Evolutionary conservation across 2,797 vertebrate species (phyloP), one percentile per base, ranked within the genome.

Genomic region (Adrianichthys oophorus): DNA sequence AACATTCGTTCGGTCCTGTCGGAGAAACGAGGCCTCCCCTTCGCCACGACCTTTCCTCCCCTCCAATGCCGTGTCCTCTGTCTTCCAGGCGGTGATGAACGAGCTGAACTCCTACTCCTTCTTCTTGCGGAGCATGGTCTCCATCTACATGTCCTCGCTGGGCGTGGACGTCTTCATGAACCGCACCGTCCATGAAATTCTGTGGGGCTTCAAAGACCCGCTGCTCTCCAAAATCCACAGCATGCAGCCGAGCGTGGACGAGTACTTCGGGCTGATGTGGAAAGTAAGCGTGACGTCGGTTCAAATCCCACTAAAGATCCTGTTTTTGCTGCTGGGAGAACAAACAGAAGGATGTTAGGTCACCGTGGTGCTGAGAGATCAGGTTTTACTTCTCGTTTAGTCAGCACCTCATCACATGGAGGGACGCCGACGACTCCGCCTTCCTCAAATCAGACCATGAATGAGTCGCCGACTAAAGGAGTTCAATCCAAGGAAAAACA

Each of bases 121-220:
- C 64, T 0, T 88, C 16, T 15, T 93, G 47, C 78, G 88, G 41
- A 47, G 80, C 1, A 0, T 82, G 0, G 74, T 94, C 5, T 93
- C 92, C 26, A 48, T 92, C 5, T 90, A 73, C 59, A 65, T 91
- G 24, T 83, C 70, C 8, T 57, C 59, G 32, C 44, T 90, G 43
- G 90, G 91, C 1, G 5, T 89, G 0, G 80, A 85, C 0, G 0
- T 93, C 21, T 94, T 94, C 69, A 82, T 91, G 68, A 89, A 79
- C 0, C 87, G 84, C 54, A 91, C 90, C 0, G 88, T 94, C 42
- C 89, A 94, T 5, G 92, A 94, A 78, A 24, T 92, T 7, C 73
- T 94, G 19, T 94, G 93, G 93, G 93, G 93, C 67, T 94, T 93
- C 77, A 90, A 93, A 68, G 90, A 94, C 76, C 93, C 92, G 0